Conservation (phyloP, 2,797 vertebrate genomes). For the Taeniopygia guttata region DNA sequence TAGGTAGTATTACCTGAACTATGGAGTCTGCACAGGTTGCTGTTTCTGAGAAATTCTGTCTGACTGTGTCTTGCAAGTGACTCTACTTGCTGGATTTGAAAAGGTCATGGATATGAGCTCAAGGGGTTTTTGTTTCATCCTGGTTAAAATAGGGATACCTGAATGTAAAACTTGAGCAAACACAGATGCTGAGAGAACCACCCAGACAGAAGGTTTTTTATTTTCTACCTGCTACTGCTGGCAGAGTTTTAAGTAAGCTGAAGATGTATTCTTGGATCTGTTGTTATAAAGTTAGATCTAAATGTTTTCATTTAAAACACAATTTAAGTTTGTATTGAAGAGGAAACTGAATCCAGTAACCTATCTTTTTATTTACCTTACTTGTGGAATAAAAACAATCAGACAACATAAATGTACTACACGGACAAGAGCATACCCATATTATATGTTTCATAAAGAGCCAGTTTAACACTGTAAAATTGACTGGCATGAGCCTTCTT, state of each 20-base stretch:
- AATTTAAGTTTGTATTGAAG: not conserved
- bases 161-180: not conserved
- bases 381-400: not conserved
- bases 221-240: not conserved
- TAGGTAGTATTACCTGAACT: not conserved
- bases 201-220: not conserved
- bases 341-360: not conserved
- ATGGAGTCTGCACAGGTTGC: not conserved
- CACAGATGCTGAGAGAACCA: not conserved
- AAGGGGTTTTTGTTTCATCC: not conserved
- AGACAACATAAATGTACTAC: not conserved
- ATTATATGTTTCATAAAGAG: not conserved
- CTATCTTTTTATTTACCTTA: not conserved
- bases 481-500: not conserved
- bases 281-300: rapidly evolving
- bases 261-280: not conserved
- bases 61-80: not conserved
- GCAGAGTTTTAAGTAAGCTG: not conserved
- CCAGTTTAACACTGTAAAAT: not conserved
- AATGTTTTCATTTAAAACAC: not conserved
- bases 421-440: not conserved
- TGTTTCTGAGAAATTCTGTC: not conserved
- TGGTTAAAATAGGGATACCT: not conserved
- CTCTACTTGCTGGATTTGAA: not conserved
- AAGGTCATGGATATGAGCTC: rapidly evolving